These are phyloP conservation scores for Tamandua tetradactyla DNA, from an alignment of 2,797 vertebrate genomes.

Conservation along the genomic window DNA sequence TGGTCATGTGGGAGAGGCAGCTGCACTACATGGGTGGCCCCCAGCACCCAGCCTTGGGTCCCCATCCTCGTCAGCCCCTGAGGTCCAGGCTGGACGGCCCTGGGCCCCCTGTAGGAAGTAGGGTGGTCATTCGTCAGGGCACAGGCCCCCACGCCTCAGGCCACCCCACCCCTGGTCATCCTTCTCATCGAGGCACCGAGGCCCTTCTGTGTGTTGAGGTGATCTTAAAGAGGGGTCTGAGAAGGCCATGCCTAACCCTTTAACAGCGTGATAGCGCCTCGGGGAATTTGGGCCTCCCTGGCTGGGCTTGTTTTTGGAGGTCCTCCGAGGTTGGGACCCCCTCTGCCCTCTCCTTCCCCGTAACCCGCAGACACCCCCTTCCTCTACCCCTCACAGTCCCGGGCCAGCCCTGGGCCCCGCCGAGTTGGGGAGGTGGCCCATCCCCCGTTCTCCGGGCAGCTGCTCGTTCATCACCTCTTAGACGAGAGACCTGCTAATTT, in stretches of 20 bases:
- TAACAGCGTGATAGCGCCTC: background rate
- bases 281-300: background rate
- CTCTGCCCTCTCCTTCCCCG: background rate
- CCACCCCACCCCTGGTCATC: background rate
- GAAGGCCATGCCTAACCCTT: background rate
- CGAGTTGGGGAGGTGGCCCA: background rate
- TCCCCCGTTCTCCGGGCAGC: background rate
- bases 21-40: accelerated
- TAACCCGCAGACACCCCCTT: background rate
- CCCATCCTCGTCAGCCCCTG: background rate
- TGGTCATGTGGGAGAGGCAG: background rate
- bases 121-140: background rate
- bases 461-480: slow-evolving; percentile 54
- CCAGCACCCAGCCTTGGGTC: background rate
- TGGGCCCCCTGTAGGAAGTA: background rate
- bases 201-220: background rate
- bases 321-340: background rate
- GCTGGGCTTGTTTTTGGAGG: background rate
- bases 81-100: background rate
- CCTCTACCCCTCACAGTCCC: background rate
- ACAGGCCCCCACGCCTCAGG: background rate
- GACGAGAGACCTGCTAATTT: slow-evolving; percentile 63
- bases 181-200: background rate
- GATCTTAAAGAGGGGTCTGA: background rate
- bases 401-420: background rate